A percentile compares a stretch with the other conserved stretches of the same genome.
Evolutionary conservation across 1,140 invertebrate species (phyloP).

Genomic region (Drosophila carrolli): DNA sequence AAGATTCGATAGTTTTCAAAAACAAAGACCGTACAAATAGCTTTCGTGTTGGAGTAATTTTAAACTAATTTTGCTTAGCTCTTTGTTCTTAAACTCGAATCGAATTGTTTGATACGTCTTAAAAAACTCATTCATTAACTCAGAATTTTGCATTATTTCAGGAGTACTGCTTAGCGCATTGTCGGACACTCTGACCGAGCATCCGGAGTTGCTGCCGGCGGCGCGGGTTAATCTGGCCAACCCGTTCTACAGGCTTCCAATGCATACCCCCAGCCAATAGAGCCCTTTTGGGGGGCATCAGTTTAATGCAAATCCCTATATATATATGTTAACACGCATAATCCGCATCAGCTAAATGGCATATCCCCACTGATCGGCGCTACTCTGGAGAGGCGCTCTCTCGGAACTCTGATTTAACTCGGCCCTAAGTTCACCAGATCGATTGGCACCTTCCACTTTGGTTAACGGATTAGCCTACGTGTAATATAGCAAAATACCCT

Average conservation of each 20-base stretch:
- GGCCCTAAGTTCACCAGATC: conserved; percentile 40
- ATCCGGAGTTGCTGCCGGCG: conserved; percentile 87
- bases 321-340: conserved; percentile 60
- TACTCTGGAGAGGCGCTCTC: conserved; percentile 68
- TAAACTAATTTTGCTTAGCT: no score
- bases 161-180: conserved; percentile 90
- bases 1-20: no score
- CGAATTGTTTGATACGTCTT: background rate
- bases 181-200: conserved; percentile 89
- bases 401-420: conserved; percentile 53
- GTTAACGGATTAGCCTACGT: conserved; percentile 50
- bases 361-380: conserved; percentile 33
- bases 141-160: conserved; percentile 58
- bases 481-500: conserved; percentile 66
- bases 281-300: conserved; percentile 42
- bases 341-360: conserved; percentile 55
- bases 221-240: conserved; percentile 84
- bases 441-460: conserved; percentile 41
- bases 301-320: conserved; percentile 46
- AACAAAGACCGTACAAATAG: no score
- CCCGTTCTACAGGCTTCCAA: conserved; percentile 74
- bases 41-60: no score
- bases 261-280: conserved; percentile 67
- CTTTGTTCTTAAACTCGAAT: no score
- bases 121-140: background rate